These are phyloP conservation scores for Epinephelus cyanopodus DNA, from an alignment of 2,113 vertebrate species.

Conservation along the genomic window DNA sequence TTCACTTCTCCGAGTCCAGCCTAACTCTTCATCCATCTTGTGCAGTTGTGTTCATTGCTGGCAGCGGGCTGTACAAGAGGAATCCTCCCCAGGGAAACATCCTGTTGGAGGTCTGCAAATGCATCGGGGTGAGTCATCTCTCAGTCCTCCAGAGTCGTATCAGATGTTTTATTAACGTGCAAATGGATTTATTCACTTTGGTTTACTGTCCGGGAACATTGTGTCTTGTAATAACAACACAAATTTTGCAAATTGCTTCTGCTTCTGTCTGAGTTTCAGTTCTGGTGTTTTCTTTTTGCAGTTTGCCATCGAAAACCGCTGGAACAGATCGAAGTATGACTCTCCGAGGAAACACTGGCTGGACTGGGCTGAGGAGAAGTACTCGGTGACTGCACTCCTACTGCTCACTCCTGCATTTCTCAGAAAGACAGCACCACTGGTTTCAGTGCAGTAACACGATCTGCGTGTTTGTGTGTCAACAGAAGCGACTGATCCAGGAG, in stretches of 20 bases:
- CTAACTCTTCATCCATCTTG: constrained; percentile 53
- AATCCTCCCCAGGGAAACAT: constrained; percentile 93
- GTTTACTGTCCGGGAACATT: neutral
- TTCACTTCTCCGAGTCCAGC: constrained; percentile 2
- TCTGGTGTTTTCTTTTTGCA: constrained; percentile 62
- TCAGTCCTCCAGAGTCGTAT: neutral
- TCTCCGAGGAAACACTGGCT: constrained; percentile 92
- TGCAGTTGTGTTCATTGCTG: constrained; percentile 93
- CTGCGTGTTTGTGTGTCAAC: constrained; percentile 38
- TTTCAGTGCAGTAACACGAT: too few species aligned
- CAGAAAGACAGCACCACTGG: neutral
- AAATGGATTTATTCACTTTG: neutral
- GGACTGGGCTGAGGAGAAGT: constrained; percentile 96
- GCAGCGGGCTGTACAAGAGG: constrained; percentile 92
- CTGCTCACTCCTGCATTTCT: neutral
- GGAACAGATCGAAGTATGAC: constrained; percentile 81
- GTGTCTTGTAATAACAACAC: neutral
- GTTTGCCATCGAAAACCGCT: constrained; percentile 93
- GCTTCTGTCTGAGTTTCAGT: neutral
- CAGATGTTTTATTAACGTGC: neutral
- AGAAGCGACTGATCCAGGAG: constrained; percentile 93
- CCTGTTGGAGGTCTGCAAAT: constrained; percentile 89
- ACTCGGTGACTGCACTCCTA: constrained; percentile 83
- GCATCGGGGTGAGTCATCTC: constrained; percentile 89
- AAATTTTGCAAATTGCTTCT: neutral